These are phyloP conservation scores for Poliocrania exsul DNA, from an alignment of 2,797 vertebrate genomes.

Conservation along the genomic window DNA sequence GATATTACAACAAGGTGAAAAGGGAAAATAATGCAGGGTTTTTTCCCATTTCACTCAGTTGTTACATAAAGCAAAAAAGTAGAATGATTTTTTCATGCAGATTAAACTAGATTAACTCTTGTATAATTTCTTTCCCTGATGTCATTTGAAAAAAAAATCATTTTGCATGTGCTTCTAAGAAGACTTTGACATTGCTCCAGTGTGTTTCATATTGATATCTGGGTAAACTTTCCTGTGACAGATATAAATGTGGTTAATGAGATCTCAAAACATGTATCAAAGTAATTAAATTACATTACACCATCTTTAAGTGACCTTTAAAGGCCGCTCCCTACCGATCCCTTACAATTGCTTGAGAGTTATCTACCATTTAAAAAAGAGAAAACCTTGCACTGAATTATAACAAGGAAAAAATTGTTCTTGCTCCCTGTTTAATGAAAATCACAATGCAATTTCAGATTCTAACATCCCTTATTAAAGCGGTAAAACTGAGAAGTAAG, in stretches of 20 bases:
- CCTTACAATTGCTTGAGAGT: neutral
- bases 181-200: neutral
- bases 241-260: conserved; percentile 31
- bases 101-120: neutral
- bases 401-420: neutral
- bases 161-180: neutral
- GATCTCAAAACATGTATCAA: neutral
- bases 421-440: neutral
- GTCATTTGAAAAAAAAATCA: neutral
- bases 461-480: neutral
- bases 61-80: neutral
- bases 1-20: neutral
- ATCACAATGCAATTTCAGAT: neutral
- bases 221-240: neutral
- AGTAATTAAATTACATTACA: neutral
- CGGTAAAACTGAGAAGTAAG: neutral
- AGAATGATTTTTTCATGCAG: neutral
- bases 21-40: fast-evolving
- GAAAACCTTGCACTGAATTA: neutral
- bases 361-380: neutral
- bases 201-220: neutral
- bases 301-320: conserved; percentile 35
- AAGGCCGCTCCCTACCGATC: neutral
- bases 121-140: neutral
- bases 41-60: neutral